These are phyloP conservation scores for Percopsis transmontana DNA, from an alignment of 2,113 vertebrate species.

Conservation along the genomic window DNA sequence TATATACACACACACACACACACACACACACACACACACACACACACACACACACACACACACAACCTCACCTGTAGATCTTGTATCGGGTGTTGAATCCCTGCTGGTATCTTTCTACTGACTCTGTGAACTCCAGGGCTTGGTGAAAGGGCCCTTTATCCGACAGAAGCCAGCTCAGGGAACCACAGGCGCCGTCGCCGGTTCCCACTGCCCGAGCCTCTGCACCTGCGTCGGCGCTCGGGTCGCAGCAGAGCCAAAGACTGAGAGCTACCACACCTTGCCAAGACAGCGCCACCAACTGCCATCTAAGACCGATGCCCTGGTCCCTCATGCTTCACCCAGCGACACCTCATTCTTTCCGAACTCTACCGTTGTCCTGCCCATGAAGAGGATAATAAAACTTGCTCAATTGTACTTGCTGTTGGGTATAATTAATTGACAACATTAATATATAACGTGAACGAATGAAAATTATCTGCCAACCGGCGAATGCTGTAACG, in stretches of 20 bases:
- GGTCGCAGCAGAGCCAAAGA: conserved; percentile 77
- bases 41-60: not conserved
- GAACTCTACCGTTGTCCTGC: conserved; percentile 44
- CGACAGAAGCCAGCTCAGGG: conserved; percentile 80
- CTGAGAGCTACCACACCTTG: conserved; percentile 86
- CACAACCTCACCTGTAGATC: conserved; percentile 80
- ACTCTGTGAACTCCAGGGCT: conserved; percentile 81
- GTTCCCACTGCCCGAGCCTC: conserved; percentile 80
- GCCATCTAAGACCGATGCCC: conserved; percentile 90
- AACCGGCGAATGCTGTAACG: not conserved
- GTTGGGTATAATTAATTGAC: not conserved
- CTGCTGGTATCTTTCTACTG: conserved; percentile 79
- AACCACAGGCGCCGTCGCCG: conserved; percentile 68
- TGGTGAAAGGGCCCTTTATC: conserved; percentile 84
- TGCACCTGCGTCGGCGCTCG: conserved; percentile 76
- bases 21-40: not conserved
- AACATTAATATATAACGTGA: not conserved
- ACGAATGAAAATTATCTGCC: not conserved
- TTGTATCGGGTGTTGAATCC: conserved; percentile 83
- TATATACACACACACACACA: not conserved
- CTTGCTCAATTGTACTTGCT: not conserved
- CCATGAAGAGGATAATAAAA: not conserved
- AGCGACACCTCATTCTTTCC: conserved; percentile 90
- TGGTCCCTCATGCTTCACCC: conserved; percentile 94
- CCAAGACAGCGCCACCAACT: conserved; percentile 93